Base-by-base conservation (phyloP, 2,888 invertebrate species). In the Lycaena phlaeas region DNA sequence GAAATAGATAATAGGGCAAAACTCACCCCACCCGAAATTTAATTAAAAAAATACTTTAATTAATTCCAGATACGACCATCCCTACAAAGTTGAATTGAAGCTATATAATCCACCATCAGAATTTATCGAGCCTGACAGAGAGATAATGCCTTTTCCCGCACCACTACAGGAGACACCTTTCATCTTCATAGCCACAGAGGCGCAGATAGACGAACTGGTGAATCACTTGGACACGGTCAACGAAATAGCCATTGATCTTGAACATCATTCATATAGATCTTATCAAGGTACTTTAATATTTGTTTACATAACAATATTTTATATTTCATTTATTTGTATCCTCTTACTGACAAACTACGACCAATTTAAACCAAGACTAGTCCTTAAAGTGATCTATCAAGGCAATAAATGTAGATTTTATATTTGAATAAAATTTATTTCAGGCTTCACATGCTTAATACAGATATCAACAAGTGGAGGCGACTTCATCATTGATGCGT, bases 401-500 rank as follows among this genome's bases (percentile, higher is more conserved):
- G n/a, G n/a, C n/a, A n/a, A n/a, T n/a, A n/a, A n/a, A n/a, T n/a
- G n/a, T n/a, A n/a, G n/a, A n/a, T n/a, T n/a, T n/a, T n/a, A n/a
- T n/a, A n/a, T n/a, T n/a, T n/a, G n/a, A n/a, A n/a, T n/a, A n/a
- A n/a, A n/a, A 44, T 2, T 37, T 36, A 1, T 47, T 56, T 40
- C 61, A 85, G 84, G 85, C 0, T 90, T 98, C 40, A 96, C 98
- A 0, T 99, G 98, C 67, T 85, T 99, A 2, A 90, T 99, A 73
- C 98, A 99, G 84, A 93, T 99, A 54, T 95, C 97, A 0, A 94
- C 97, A 0, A 65, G 86, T 37, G 72, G 72, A 14, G 72, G 77
- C 1, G 98, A 99, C 75, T 99, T 93, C 64, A 85, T 99, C 1
- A 86, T 99, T 9, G 99, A 99, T 65, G 90, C 97, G 0, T 72